Percentiles rank a stretch among this genome's conserved stretches.
These are phyloP conservation scores for human (Homo sapiens) DNA, from an alignment of 2,113 vertebrate genomes.

Conservation along the genomic window DNA sequence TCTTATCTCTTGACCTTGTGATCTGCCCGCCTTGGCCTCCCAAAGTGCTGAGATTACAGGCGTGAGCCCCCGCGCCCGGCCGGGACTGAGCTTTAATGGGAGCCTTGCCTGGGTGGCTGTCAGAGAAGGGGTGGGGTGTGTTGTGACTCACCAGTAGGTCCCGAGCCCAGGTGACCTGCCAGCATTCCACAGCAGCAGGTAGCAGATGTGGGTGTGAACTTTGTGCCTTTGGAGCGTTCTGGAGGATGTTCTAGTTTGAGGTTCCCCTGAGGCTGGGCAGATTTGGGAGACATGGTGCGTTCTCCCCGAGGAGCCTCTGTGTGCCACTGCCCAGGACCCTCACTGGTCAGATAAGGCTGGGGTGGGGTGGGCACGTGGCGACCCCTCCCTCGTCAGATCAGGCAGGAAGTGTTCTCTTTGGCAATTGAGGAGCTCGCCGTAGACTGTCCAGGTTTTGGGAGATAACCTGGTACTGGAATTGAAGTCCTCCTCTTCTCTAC, in stretches of 20 bases:
- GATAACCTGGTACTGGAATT: not conserved
- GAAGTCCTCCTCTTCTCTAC: not conserved
- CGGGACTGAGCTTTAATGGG: not conserved
- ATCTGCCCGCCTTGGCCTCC: too few species aligned
- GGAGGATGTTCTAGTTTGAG: not conserved
- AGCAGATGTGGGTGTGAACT: not conserved
- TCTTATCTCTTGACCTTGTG: too few species aligned
- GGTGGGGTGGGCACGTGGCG: accelerated
- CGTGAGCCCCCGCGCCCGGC: too few species aligned
- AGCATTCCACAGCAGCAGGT: not conserved
- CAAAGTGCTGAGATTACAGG: too few species aligned
- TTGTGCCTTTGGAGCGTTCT: accelerated
- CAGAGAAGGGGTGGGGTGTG: not conserved
- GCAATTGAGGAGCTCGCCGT: not conserved
- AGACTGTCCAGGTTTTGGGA: not conserved
- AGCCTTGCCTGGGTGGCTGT: not conserved
- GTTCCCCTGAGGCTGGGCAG: not conserved
- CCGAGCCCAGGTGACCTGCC: not conserved
- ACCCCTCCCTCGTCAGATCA: too few species aligned
- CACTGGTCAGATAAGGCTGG: not conserved
- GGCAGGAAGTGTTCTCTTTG: not conserved
- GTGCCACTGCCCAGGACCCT: not conserved
- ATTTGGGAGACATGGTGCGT: too few species aligned
- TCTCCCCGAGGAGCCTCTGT: not conserved
- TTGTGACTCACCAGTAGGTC: accelerated